These are phyloP conservation scores for Dromaius novaehollandiae DNA, from an alignment of 2,113 vertebrate species.

Conservation along the genomic window DNA sequence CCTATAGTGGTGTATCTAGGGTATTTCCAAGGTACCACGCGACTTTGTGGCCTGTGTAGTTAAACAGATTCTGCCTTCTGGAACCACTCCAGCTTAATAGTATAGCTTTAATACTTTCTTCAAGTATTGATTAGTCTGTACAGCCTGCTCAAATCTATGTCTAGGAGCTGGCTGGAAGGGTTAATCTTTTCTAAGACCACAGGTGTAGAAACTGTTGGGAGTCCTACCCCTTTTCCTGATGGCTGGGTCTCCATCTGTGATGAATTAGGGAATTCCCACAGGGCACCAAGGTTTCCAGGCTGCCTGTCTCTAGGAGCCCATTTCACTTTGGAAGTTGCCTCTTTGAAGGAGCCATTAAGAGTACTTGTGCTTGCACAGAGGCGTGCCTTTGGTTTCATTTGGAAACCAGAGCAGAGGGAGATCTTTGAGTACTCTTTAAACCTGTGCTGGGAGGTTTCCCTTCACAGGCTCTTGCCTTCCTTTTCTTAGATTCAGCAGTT, in stretches of 20 bases:
- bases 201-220: neutral
- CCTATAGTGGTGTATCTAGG: neutral
- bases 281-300: neutral
- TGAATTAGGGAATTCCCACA: constrained; percentile 8
- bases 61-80: neutral
- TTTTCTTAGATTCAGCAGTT: neutral
- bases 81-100: neutral
- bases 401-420: neutral
- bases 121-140: neutral
- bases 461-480: neutral
- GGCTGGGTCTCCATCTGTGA: neutral
- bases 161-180: neutral
- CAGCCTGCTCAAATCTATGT: neutral
- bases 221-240: neutral
- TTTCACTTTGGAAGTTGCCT: neutral
- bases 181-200: neutral
- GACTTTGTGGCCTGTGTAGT: neutral
- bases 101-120: neutral
- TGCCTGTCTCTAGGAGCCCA: neutral
- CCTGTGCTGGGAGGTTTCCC: neutral
- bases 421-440: neutral
- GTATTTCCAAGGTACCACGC: neutral
- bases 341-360: neutral
- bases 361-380: neutral
- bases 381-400: neutral